A percentile compares a stretch with the other conserved stretches of the same genome.
These are phyloP conservation scores for Drosophila mercatorum DNA, from an alignment of 2,888 invertebrate species.

Conservation along the genomic window DNA sequence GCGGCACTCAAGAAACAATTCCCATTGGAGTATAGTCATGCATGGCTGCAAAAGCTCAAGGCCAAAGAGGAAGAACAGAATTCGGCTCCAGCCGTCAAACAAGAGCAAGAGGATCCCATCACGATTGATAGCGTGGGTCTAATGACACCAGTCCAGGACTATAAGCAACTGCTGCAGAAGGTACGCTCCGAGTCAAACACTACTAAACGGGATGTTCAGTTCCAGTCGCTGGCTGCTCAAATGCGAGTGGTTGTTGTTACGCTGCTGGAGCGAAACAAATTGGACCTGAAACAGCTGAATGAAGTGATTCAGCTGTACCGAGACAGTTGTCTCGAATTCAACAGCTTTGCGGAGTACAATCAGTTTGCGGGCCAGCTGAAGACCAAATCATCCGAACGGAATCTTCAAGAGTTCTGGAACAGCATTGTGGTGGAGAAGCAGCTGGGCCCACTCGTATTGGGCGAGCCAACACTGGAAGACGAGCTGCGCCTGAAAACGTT, in stretches of 20 bases:
- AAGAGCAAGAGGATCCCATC: slow-evolving; percentile 34
- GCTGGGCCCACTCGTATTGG: slow-evolving; percentile 77
- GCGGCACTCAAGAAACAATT: slow-evolving; percentile 86
- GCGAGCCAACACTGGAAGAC: slow-evolving; percentile 73
- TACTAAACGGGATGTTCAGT: slow-evolving; percentile 73
- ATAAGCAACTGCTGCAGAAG: slow-evolving; percentile 85
- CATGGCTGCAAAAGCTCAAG: slow-evolving; percentile 48
- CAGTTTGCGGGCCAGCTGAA: slow-evolving; percentile 79
- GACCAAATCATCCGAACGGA: slow-evolving; percentile 45
- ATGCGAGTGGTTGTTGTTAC: slow-evolving; percentile 78
- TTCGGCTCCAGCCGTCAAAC: slow-evolving; percentile 29
- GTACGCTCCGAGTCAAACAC: slow-evolving; percentile 64
- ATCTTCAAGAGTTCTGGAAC: slow-evolving; percentile 78
- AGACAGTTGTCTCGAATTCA: slow-evolving; percentile 70
- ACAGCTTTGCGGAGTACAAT: slow-evolving; percentile 79
- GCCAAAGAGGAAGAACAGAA: slow-evolving; percentile 39
- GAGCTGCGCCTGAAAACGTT: slow-evolving; percentile 65
- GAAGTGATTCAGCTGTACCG: slow-evolving; percentile 76
- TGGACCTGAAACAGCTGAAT: slow-evolving; percentile 71
- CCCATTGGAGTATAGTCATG: slow-evolving; percentile 84
- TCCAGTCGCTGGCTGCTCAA: slow-evolving; percentile 75
- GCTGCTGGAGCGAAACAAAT: slow-evolving; percentile 70
- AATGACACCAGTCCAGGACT: slow-evolving; percentile 87
- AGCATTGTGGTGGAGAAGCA: slow-evolving; percentile 71
- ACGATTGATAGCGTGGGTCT: slow-evolving; percentile 86